phyloP scores from a whole-genome alignment of 2,797 vertebrate species.

The Rhinoraja longicauda region DNA sequence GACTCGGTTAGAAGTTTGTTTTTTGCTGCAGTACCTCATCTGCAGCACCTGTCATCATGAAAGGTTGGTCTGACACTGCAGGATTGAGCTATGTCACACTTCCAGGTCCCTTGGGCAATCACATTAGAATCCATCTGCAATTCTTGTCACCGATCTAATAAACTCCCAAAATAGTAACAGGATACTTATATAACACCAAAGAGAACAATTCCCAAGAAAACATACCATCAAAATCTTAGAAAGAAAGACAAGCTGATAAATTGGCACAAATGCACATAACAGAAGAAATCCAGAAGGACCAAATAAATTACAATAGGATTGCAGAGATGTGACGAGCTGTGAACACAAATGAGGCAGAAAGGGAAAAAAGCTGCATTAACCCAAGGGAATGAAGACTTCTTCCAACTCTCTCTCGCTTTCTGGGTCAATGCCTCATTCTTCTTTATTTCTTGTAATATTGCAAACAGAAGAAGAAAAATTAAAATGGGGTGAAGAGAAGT shows the following conservation, averaged over 20 bases:
- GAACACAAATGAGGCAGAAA: neutral
- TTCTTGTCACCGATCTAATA: conserved; percentile 4
- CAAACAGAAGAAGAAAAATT: neutral
- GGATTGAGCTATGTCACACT: conserved; percentile 1
- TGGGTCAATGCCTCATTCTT: neutral
- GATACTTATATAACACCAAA: neutral
- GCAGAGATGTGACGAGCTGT: neutral
- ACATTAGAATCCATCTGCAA: neutral
- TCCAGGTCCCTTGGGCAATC: neutral
- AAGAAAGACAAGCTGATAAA: neutral
- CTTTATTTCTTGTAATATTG: neutral
- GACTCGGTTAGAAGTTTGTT: neutral
- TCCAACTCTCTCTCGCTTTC: neutral
- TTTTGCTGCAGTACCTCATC: neutral
- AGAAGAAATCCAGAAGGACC: neutral
- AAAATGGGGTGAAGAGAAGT: neutral
- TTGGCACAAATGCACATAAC: neutral
- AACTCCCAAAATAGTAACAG: conserved; percentile 10
- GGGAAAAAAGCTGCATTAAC: neutral
- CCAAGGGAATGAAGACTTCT: neutral
- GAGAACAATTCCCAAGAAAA: neutral
- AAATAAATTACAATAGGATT: neutral
- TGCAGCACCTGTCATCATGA: neutral
- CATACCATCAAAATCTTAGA: neutral
- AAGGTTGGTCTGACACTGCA: neutral